Base-by-base conservation (phyloP, 2,888 invertebrate genomes). In the Nemapogon koenigi region DNA sequence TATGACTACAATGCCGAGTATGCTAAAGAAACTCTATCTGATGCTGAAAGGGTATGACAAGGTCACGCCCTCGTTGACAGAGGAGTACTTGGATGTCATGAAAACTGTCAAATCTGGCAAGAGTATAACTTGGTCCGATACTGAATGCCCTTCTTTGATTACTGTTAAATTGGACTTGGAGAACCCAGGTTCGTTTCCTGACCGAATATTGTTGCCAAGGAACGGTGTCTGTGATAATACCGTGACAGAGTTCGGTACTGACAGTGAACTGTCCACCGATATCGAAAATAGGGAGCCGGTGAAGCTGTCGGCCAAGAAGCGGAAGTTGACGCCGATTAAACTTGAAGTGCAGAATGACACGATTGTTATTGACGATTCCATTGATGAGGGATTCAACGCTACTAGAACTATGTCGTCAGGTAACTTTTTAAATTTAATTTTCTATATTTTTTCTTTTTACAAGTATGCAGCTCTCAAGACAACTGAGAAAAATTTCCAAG, bases 21-120 rank as follows among this genome's bases (percentile, higher is more conserved):
- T 83, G 48, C 56, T 86, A 3, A 82, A 83, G 41, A 81, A 82
- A 37, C 73, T 84, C 29, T 85, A 83, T 49, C 55, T 82, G 10
- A 80, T 82, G 1, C 62, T 87, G 3, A 75, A 81, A 51, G 86
- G 84, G 0, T 81, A 83, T 40, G 83, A 83, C 15, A 78, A 79
- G 37, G 71, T 79, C 2, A 83, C 86, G 0, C 81, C 84, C 0
- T 63, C 75, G 0, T 59, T 86, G 48, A 80, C 76, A 1, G 55
- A 64, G 0, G 81, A 85, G 43, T 88, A 86, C 45, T 58, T 83
- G 16, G 81, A 83, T 4, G 52, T 87, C 1, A 72, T 85, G 47
- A 82, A 80, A 44, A 76, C 81, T 42, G 70, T 83, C 0, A 85
- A 85, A 49, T 82, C 83, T 0, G 73, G 81, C 1, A 82, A 82